Conservation (phyloP, 2,113 vertebrate genomes). For the Callopanchax toddi region DNA sequence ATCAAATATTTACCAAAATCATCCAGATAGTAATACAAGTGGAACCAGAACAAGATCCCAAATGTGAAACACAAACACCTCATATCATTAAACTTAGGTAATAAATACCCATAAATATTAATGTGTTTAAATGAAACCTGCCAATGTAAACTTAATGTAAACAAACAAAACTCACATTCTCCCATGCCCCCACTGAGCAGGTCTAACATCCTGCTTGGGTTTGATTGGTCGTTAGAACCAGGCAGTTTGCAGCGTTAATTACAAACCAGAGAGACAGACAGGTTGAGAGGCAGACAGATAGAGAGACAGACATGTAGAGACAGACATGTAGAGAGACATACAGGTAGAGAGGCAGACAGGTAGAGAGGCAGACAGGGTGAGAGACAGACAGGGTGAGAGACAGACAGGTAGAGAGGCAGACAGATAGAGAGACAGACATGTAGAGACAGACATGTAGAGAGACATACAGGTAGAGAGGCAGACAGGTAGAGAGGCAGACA, state of each 20-base stretch:
- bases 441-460: too few species aligned
- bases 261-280: too few species aligned
- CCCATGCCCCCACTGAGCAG: conserved; percentile 82
- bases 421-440: too few species aligned
- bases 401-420: too few species aligned
- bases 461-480: too few species aligned
- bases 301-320: too few species aligned
- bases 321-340: too few species aligned
- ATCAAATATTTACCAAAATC: conserved; percentile 97
- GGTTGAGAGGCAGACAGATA: too few species aligned
- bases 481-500: too few species aligned
- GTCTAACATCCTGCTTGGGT: conserved; percentile 78
- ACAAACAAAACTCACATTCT: conserved; percentile 91
- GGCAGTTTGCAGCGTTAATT: conserved; percentile 90
- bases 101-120: conserved; percentile 92
- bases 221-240: conserved; percentile 79
- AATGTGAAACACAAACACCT: conserved; percentile 96
- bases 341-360: too few species aligned
- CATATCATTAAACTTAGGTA: conserved; percentile 94
- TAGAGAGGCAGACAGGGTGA: too few species aligned
- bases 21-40: conserved; percentile 94
- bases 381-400: too few species aligned
- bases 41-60: conserved; percentile 97
- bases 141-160: conserved; percentile 99
- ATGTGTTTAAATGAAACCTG: conserved; percentile 90